Evolutionary conservation across 2,113 vertebrate species (phyloP).

Genomic region (Xenopus laevis): DNA sequence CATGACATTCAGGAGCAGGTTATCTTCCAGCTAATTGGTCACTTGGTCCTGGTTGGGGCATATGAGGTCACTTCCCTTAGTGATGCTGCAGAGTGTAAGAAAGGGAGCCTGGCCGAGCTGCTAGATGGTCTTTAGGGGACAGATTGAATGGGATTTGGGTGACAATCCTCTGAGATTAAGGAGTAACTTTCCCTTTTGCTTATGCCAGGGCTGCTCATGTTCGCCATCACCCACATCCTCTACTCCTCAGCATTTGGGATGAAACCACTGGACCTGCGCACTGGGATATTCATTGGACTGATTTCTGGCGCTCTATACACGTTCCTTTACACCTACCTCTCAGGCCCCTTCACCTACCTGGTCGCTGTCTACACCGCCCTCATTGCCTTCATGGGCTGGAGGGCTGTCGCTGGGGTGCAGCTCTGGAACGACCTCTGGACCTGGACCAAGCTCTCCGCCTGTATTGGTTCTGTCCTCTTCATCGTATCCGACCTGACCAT

Average conservation of each 20-base stretch:
- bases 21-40: no score
- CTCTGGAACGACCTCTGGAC: slow-evolving; percentile 90
- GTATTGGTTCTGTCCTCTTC: slow-evolving; percentile 87
- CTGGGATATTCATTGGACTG: slow-evolving; percentile 74
- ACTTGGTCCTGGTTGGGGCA: no score
- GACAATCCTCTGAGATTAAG: no score
- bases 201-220: slow-evolving; percentile 89
- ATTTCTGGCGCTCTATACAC: slow-evolving; percentile 76
- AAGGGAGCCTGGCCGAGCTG: no score
- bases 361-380: slow-evolving; percentile 87
- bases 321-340: slow-evolving; percentile 86
- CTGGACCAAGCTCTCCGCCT: slow-evolving; percentile 92
- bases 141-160: no score
- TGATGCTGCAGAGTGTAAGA: no score
- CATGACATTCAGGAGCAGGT: no score
- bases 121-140: no score
- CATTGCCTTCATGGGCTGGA: slow-evolving; percentile 95
- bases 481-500: slow-evolving; percentile 93
- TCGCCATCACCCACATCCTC: slow-evolving; percentile 89
- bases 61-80: no score
- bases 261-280: slow-evolving; percentile 80
- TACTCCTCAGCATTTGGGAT: slow-evolving; percentile 96
- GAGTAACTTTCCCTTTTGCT: slow-evolving; percentile 10
- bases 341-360: slow-evolving; percentile 89
- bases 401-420: slow-evolving; percentile 84